Base-by-base conservation (phyloP, 2,113 vertebrate species). In the Smithornis capensis region DNA sequence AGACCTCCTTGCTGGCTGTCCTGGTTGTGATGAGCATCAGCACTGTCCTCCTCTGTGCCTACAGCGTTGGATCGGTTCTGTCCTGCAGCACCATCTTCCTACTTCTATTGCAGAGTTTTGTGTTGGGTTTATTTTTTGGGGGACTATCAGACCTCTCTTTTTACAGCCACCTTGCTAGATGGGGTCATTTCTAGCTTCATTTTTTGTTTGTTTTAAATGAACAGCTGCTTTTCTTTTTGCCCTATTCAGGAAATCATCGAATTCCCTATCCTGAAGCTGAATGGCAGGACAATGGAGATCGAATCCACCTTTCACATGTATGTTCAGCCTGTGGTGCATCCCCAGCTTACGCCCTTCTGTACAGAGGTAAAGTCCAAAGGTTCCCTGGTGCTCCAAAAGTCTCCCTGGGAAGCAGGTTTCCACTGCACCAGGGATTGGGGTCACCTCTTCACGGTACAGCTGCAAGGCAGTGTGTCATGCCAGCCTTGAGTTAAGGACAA, bases 241-340 rank as follows among this genome's bases (percentile, higher is more conserved):
- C 57, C 75, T 94, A n/a, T 97, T 67, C 77, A 98, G 98, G 98
- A 98, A 97, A 98, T 98, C 94, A 98, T 98, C 74, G 98, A 98
- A 82, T 98, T 98, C 97, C 98, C 98, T 67, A 98, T 98, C 83
- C 96, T 98, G 97, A 98, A 98, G 97, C 92, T 98, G 95, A 98
- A 98, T 95, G 98, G 98, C 90, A 98, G 98, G 94, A 98, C 98
- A 27, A 98, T 98, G 98, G 98, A 98, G 96, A 98, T 98, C 12
- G 98, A 98, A 91, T 98, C 98, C 83, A 98, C 98, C 77, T 98
- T 98, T 97, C 98, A 98, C 96, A 98, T 98, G 96, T 98, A 98
- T 96, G 98, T 98, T 96, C 98, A 98, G 97, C 98, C 98, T 7
- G 98, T 98, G 96, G 98, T 98, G 94, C 98, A 98, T 95, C 98